Conservation (phyloP, 2,888 invertebrate genomes). For the Aporophyla nigra region DNA sequence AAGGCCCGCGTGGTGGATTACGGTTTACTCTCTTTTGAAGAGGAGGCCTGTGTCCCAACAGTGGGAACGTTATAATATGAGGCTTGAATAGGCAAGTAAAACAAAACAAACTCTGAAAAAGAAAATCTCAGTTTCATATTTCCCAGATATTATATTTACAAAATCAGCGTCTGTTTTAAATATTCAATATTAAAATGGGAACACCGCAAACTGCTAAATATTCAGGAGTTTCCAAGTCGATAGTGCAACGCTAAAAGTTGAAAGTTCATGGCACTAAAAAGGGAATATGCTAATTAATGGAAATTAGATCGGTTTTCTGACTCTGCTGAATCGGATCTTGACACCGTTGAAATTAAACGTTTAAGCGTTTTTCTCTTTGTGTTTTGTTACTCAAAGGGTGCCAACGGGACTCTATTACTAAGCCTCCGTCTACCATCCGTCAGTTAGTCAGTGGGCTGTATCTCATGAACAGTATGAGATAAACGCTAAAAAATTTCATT, state of each 20-base stretch:
- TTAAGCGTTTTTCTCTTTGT: constrained; percentile 20
- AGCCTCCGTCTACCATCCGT: too few relatives aligned
- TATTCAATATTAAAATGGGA: constrained; percentile 78
- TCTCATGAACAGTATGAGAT: too few relatives aligned
- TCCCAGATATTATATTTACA: constrained; percentile 34
- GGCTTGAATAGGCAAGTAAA: too few relatives aligned
- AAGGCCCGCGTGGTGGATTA: too few relatives aligned
- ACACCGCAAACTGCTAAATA: constrained; percentile 76
- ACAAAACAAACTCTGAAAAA: background rate
- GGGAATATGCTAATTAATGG: constrained; percentile 72
- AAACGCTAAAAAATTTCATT: too few relatives aligned
- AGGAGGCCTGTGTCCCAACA: too few relatives aligned
- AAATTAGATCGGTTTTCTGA: constrained; percentile 63
- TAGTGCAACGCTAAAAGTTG: constrained; percentile 69
- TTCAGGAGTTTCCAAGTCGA: constrained; percentile 71
- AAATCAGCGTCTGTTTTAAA: constrained; percentile 60
- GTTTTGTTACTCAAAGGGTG: background rate
- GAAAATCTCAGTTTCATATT: constrained; percentile 23
- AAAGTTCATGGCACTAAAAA: constrained; percentile 60
- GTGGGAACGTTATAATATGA: too few relatives aligned
- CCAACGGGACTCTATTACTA: too few relatives aligned
- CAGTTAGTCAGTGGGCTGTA: too few relatives aligned
- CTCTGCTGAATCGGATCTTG: constrained; percentile 66
- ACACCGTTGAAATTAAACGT: constrained; percentile 64
- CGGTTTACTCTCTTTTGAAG: too few relatives aligned